phyloP scores from a whole-genome alignment of 1,140 invertebrate genomes.

The Thaumatotibia leucotreta region DNA sequence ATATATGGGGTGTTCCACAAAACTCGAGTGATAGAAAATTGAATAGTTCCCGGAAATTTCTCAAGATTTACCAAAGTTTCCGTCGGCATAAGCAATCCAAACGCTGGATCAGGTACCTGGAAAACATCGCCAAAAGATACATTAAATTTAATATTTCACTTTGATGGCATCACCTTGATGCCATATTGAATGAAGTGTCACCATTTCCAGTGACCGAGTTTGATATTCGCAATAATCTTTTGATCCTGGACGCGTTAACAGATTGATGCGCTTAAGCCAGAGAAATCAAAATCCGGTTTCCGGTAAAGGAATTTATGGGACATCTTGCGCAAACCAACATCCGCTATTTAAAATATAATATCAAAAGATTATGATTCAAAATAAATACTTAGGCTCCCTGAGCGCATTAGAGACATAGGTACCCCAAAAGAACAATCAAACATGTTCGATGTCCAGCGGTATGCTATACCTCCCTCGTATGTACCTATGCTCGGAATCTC shows the following conservation, averaged over 20 bases:
- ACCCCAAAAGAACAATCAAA: too few relatives aligned
- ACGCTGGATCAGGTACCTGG: background rate
- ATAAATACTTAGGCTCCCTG: background rate
- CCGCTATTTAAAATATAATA: background rate
- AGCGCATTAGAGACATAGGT: too few relatives aligned
- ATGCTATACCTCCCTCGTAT: too few relatives aligned
- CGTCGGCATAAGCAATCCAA: too few relatives aligned
- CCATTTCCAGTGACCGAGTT: constrained; percentile 25
- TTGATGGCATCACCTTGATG: constrained; percentile 27
- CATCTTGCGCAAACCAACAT: constrained; percentile 40
- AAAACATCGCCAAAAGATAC: background rate
- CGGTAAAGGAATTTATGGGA: constrained; percentile 42
- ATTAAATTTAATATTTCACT: background rate
- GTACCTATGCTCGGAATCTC: too few relatives aligned
- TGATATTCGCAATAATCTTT: constrained; percentile 42
- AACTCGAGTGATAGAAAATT: too few relatives aligned
- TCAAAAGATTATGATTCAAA: background rate
- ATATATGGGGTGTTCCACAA: too few relatives aligned
- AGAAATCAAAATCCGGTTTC: constrained; percentile 47
- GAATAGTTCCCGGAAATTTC: too few relatives aligned
- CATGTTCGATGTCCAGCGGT: too few relatives aligned
- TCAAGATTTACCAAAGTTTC: too few relatives aligned
- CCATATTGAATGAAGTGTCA: constrained; percentile 44
- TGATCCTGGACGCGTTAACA: constrained; percentile 52
- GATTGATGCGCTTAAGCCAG: constrained; percentile 47